Conservation (phyloP, 2,113 vertebrate species). For the Dunckerocampus dactyliophorus region DNA sequence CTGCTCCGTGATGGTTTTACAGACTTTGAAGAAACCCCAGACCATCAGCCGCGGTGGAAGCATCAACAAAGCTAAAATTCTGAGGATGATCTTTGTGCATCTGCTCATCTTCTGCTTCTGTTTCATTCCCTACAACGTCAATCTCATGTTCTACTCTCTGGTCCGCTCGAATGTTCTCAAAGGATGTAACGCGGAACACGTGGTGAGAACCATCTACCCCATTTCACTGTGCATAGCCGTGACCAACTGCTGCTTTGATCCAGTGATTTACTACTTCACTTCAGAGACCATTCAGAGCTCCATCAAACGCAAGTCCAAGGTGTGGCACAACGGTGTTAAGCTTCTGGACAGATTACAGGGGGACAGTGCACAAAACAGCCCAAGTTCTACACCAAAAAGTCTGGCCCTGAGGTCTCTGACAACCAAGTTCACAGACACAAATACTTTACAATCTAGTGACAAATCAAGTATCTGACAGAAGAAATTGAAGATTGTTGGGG, state of each 20-base stretch:
- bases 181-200: slow-evolving; percentile 78
- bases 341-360: slow-evolving; percentile 76
- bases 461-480: neutral
- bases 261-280: slow-evolving; percentile 95
- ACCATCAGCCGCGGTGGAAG: slow-evolving; percentile 81
- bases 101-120: slow-evolving; percentile 93
- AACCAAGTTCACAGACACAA: slow-evolving; percentile 71
- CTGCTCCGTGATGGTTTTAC: slow-evolving; percentile 87
- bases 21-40: slow-evolving; percentile 81
- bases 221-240: slow-evolving; percentile 91
- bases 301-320: slow-evolving; percentile 80
- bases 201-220: slow-evolving; percentile 90
- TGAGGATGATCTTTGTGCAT: slow-evolving; percentile 93
- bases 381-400: neutral
- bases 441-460: slow-evolving; percentile 77
- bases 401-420: slow-evolving; percentile 68
- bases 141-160: slow-evolving; percentile 90
- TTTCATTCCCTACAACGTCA: slow-evolving; percentile 94
- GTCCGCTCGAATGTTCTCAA: slow-evolving; percentile 84
- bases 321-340: slow-evolving; percentile 62
- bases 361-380: slow-evolving; percentile 78
- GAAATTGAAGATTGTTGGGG: neutral
- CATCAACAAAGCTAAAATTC: slow-evolving; percentile 87
- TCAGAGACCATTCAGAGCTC: slow-evolving; percentile 95
- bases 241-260: slow-evolving; percentile 97